Conservation (phyloP, 2,888 invertebrate species). For the Folsomia manolachei region DNA sequence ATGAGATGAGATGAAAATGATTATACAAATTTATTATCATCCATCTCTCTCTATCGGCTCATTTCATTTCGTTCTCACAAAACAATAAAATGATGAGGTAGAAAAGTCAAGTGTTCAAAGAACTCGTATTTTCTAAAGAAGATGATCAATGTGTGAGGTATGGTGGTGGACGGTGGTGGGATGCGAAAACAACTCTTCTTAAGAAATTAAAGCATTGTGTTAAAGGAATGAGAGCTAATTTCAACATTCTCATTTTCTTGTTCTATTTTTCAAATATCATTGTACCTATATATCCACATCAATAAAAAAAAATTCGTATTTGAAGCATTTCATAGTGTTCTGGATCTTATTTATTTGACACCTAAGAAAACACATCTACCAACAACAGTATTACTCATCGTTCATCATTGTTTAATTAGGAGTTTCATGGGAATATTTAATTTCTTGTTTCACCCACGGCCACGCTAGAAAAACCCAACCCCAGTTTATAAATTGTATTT, state of each 20-base stretch:
- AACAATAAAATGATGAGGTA: conserved; percentile 39
- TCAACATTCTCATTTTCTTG: conserved; percentile 36
- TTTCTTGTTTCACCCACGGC: too few species aligned
- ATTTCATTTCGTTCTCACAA: conserved; percentile 24
- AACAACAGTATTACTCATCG: too few species aligned
- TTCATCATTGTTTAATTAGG: too few species aligned
- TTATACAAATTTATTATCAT: conserved; percentile 27
- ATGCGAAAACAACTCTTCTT: not conserved
- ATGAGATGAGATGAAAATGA: conserved; percentile 3
- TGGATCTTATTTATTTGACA: too few species aligned
- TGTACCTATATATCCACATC: conserved; percentile 1
- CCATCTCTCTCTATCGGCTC: too few species aligned
- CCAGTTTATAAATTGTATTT: too few species aligned
- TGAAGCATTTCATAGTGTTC: too few species aligned
- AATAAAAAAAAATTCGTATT: too few species aligned
- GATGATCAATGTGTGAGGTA: conserved; percentile 35
- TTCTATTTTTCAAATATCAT: not conserved
- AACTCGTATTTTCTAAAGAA: conserved; percentile 14
- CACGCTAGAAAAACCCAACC: too few species aligned
- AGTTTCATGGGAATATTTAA: too few species aligned
- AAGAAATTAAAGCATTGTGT: conserved; percentile 4
- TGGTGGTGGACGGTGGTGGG: too few species aligned
- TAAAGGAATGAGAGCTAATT: conserved; percentile 42
- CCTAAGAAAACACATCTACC: too few species aligned
- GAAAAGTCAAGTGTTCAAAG: conserved; percentile 21